Evolutionary conservation across 2,113 vertebrate species (phyloP), one percentile per base, ranked within the genome.

Genomic region (Bothrops jararaca): DNA sequence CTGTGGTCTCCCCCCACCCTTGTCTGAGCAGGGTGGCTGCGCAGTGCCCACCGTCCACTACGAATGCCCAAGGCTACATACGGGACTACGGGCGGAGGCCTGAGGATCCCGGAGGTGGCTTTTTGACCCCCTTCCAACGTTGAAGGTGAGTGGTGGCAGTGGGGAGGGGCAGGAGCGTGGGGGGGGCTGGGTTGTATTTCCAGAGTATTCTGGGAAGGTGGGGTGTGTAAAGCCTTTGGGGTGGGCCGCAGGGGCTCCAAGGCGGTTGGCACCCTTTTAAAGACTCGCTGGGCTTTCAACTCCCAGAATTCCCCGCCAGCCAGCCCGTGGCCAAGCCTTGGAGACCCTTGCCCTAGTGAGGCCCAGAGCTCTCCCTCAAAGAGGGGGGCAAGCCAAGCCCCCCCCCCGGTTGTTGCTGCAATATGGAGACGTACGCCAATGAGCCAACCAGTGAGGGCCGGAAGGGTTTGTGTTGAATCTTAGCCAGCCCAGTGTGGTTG

Each of bases 11-110:
- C 15, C 8, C 23, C 11, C 48, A 3, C 29, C 26, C 39, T 24
- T 80, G n/a, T 24, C 29, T 57, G 5, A 69, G 39, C 94, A 98
- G 98, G 95, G 98, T 98, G 60, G 98, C 98, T 0, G 98, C 98
- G 0, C 98, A 98, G 92, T 98, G 98, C 98, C 98, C 88, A 98
- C 98, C 0, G 96, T 98, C n/a, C 98, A 98, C 91, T 98, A 98
- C 0, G 98, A 98, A 97, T 98, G 97, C 98, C 98, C 94, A 98
- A 97, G 98, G 98, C 2, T 98, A 97, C 94, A 98, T 93, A 97
- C 97, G 1, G 1, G 98, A 98, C 95, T 98, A 97, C 0, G 98
- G 0, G 98, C 98, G 0, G 98, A 98, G 94, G 98, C 11, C 96
- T 98, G 56, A 96, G 98, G 2, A 98, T 98, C 80, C 98, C 98